Evolutionary conservation across 1,140 invertebrate genomes (phyloP).

Genomic region (Drosophila kanapiae): DNA sequence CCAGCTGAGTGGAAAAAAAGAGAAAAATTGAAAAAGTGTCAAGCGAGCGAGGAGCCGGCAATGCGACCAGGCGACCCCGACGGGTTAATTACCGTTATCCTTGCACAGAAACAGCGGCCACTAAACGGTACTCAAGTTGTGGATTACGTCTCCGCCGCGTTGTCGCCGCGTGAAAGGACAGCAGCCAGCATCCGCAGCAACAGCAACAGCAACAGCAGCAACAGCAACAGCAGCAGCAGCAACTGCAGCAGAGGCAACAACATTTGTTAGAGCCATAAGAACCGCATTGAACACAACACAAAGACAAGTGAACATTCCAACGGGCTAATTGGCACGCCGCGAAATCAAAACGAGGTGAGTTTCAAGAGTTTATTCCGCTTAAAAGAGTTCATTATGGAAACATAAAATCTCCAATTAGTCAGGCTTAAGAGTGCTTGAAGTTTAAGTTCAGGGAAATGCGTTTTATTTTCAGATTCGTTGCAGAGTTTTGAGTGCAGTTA

Average conservation of each 20-base stretch:
- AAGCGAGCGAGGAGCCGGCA: conserved; percentile 60
- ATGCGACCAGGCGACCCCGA: conserved; percentile 71
- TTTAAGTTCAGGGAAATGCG: not conserved
- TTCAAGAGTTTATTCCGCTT: conserved; percentile 9
- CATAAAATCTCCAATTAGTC: conserved; percentile 1
- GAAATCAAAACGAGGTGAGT: conserved; percentile 56
- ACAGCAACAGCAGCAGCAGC: conserved; percentile 10
- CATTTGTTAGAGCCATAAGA: conserved; percentile 9
- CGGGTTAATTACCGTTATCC: conserved; percentile 80
- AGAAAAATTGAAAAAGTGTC: conserved; percentile 75
- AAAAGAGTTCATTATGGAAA: not conserved
- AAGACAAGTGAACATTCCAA: conserved; percentile 65
- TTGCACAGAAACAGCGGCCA: conserved; percentile 51
- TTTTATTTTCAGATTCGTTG: not conserved
- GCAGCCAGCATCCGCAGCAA: conserved; percentile 17
- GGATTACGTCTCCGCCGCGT: conserved; percentile 55
- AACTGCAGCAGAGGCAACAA: not conserved
- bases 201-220: conserved; percentile 1
- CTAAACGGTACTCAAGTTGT: conserved; percentile 59
- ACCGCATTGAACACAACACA: conserved; percentile 29
- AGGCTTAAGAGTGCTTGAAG: not conserved
- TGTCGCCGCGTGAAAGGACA: conserved; percentile 58
- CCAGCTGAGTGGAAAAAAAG: conserved; percentile 55
- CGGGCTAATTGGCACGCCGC: conserved; percentile 55
- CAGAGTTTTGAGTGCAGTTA: not conserved